Evolutionary conservation across 2,797 vertebrate genomes (phyloP), one percentile per base, ranked within the genome.

Genomic region (Cynopterus sphinx): DNA sequence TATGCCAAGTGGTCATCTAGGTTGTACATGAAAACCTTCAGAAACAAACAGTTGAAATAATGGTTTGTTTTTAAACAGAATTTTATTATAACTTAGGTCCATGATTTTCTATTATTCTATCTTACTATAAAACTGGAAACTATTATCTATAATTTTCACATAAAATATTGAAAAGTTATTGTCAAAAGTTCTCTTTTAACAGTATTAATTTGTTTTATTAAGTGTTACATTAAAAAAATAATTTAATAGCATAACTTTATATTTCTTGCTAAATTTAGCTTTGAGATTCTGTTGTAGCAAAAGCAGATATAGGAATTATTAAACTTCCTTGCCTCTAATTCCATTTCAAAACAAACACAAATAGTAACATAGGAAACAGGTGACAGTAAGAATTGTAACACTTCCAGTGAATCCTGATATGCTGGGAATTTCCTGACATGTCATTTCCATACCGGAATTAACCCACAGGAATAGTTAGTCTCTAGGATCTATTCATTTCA

Each of bases 301-400:
- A 93, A 74, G 51, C 13, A 96, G 82, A 86, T 31, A n/a, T 1
- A 75, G 65, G 43, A 59, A 68, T 19, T 2, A 15, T 16, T 65
- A 53, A 95, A 26, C 22, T 43, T 36, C 36, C 17, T 81, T 77
- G 36, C 5, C 6, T 88, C 22, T 82, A 71, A 75, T 86, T 88
- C 36, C 36, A 71, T 57, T 59, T 90, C 55, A 82, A 70, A 92
- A 43, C 28, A 85, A 75, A 74, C 21, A 92, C 22, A 90, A 71
- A 73, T 22, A 84, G 53, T 43, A 83, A 92, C 9, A 12, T 77
- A 51, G 16, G 24, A 65, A 95, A 92, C 93, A 94, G 84, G 95
- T 94, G 91, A 51, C 49, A 78, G 53, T 59, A 91, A 90, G 75
- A 96, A 91, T 28, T 95, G 94, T n/a, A 87, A 94, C 28, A 84